Conservation (phyloP, 2,113 vertebrate genomes). For the Misgurnus mizolepis region DNA sequence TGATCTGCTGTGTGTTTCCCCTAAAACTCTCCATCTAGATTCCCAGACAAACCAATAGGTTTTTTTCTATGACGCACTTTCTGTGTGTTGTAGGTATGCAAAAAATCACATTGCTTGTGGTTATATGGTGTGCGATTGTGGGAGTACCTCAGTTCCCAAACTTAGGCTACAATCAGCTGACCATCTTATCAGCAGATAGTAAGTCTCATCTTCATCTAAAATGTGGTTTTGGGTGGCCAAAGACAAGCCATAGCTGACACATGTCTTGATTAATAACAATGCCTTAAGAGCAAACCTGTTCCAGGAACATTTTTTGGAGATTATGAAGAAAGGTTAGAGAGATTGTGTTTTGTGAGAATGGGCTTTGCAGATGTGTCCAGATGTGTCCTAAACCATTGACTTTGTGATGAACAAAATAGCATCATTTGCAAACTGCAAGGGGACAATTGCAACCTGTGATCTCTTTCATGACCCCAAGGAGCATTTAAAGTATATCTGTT, state of each 20-base stretch:
- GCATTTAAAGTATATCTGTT: too few relatives aligned
- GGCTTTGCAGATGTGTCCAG: constrained; percentile 65
- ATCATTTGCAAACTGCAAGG: too few relatives aligned
- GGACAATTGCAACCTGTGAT: too few relatives aligned
- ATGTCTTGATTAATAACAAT: not conserved
- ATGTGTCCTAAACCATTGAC: constrained; percentile 41
- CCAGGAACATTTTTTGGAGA: constrained; percentile 1
- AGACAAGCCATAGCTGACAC: not conserved
- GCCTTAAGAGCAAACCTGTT: not conserved
- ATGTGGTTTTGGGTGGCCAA: constrained; percentile 19
- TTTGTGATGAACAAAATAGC: not conserved
- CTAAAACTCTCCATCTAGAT: not conserved
- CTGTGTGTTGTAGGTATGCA: not conserved
- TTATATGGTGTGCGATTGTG: constrained; percentile 7
- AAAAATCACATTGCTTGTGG: not conserved
- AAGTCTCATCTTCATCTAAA: constrained; percentile 1
- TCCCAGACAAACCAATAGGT: constrained; percentile 2
- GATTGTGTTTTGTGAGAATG: constrained; percentile 50
- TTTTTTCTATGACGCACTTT: constrained; percentile 28
- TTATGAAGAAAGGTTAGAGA: constrained; percentile 26
- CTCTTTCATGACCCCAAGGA: too few relatives aligned
- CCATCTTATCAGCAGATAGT: constrained; percentile 9
- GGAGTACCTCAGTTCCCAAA: constrained; percentile 6
- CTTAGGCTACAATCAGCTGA: not conserved
- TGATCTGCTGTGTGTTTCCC: not conserved